These are phyloP conservation scores for Channa argus DNA, from an alignment of 2,113 vertebrate genomes.

Conservation along the genomic window DNA sequence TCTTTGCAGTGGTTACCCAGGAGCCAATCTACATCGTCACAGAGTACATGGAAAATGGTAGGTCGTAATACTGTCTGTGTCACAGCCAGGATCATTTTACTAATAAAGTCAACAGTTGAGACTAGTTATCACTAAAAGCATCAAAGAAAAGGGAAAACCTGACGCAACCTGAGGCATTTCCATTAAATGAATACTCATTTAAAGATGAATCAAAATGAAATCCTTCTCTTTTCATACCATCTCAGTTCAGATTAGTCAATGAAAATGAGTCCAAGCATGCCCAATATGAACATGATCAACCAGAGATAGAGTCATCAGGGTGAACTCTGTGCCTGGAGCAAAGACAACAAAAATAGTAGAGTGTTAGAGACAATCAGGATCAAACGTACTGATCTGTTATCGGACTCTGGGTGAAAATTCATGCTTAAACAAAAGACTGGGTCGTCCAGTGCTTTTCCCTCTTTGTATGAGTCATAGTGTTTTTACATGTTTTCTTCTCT, in stretches of 20 bases:
- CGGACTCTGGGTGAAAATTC: constrained; percentile 28
- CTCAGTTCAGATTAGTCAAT: constrained; percentile 17
- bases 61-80: constrained; percentile 32
- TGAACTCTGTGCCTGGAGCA: constrained; percentile 16
- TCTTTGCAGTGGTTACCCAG: constrained; percentile 96
- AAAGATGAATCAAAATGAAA: constrained; percentile 4
- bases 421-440: constrained; percentile 42
- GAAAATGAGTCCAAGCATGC: constrained; percentile 57
- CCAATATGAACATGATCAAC: constrained; percentile 22
- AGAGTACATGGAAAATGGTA: constrained; percentile 98
- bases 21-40: constrained; percentile 98
- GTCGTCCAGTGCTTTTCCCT: not conserved
- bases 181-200: constrained; percentile 7
- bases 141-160: constrained; percentile 16
- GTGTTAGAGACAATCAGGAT: constrained; percentile 62
- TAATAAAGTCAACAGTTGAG: not conserved
- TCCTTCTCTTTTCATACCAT: not conserved
- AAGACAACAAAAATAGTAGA: constrained; percentile 11
- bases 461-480: constrained; percentile 47
- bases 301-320: not conserved
- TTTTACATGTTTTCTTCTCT: constrained; percentile 10
- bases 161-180: constrained; percentile 23
- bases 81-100: constrained; percentile 10
- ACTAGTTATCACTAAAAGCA: not conserved
- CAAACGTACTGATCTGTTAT: constrained; percentile 68